Conservation (phyloP, 2,888 invertebrate species). For the Charanyca ferruginea region DNA sequence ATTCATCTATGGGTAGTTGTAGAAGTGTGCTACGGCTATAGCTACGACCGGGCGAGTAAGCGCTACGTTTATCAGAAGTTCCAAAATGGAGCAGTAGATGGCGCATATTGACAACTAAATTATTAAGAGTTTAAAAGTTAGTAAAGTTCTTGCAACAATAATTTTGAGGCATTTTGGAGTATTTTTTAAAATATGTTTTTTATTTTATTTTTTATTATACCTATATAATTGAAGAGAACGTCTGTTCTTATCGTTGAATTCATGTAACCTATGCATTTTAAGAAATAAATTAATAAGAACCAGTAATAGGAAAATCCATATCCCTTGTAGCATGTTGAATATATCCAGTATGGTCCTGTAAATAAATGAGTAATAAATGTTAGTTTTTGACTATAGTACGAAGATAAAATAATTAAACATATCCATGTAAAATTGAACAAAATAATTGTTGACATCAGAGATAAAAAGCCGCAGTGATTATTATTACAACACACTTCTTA, state of each 20-base stretch:
- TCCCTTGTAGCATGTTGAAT: slow-evolving; percentile 92
- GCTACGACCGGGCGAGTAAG: slow-evolving; percentile 1
- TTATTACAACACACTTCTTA: background rate
- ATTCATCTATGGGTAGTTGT: too few species aligned
- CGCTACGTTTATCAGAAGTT: background rate
- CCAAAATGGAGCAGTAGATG: slow-evolving; percentile 27
- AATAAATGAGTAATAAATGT: too few species aligned
- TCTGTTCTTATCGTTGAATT: too few species aligned
- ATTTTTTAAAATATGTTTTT: background rate
- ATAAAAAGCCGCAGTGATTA: background rate
- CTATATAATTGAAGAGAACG: too few species aligned
- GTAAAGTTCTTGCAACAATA: too few species aligned
- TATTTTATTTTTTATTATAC: too few species aligned
- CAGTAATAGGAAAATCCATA: slow-evolving; percentile 91
- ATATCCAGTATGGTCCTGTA: slow-evolving; percentile 91
- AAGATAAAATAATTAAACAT: background rate
- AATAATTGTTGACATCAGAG: background rate
- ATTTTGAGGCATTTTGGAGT: background rate
- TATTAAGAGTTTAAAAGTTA: too few species aligned
- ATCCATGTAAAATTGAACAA: background rate
- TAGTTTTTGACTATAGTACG: too few species aligned
- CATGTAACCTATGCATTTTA: background rate
- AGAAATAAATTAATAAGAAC: slow-evolving; percentile 77
- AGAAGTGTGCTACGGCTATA: background rate
- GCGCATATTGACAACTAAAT: slow-evolving; percentile 3